Evolutionary conservation across 2,113 vertebrate species (phyloP).

Genomic region (Trochalopteron elliotii): DNA sequence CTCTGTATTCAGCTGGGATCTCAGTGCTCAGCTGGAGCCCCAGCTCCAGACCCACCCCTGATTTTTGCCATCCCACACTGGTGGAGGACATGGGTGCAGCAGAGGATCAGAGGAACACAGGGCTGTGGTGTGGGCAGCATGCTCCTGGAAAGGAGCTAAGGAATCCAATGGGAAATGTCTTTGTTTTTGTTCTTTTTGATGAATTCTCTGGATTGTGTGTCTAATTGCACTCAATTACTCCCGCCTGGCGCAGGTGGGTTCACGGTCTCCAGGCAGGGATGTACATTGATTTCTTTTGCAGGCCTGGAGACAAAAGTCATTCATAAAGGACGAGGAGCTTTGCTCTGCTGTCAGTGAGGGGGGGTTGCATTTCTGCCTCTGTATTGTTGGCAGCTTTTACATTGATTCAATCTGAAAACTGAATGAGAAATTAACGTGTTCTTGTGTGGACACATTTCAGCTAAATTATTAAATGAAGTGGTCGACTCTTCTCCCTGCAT

Average conservation of each 20-base stretch:
- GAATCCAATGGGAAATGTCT: background rate
- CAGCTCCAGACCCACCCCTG: background rate
- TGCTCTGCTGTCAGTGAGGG: constrained; percentile 42
- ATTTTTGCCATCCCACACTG: background rate
- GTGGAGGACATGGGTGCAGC: background rate
- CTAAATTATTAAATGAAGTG: constrained; percentile 71
- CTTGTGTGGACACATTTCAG: constrained; percentile 31
- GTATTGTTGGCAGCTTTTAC: constrained; percentile 47
- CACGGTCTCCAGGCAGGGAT: constrained; percentile 57
- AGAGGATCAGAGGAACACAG: background rate
- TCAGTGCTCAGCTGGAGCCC: background rate
- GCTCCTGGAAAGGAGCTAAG: background rate
- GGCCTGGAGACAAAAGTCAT: constrained; percentile 67
- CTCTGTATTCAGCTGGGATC: background rate
- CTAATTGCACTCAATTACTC: constrained; percentile 72
- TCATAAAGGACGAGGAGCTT: constrained; percentile 52
- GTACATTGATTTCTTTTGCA: constrained; percentile 66
- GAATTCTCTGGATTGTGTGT: constrained; percentile 29
- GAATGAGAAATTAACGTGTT: constrained; percentile 64
- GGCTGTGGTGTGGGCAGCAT: background rate
- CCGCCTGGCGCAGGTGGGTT: constrained; percentile 57
- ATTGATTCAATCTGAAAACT: constrained; percentile 64
- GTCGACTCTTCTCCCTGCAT: constrained; percentile 51
- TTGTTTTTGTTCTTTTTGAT: constrained; percentile 52
- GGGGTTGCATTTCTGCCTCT: constrained; percentile 1